Conservation (phyloP, 2,888 invertebrate genomes). For the Dascillus cervinus region DNA sequence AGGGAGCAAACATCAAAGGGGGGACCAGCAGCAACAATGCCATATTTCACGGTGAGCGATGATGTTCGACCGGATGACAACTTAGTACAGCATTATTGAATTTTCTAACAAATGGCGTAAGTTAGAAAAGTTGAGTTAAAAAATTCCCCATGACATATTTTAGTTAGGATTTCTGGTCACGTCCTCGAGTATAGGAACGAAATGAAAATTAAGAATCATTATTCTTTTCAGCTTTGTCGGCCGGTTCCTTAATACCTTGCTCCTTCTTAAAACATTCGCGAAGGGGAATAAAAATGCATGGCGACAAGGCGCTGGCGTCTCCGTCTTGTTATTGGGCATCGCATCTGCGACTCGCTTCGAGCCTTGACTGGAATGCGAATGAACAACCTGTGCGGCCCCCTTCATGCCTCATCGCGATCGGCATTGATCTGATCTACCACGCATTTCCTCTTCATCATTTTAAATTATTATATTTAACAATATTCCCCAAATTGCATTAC, state of each 20-base stretch:
- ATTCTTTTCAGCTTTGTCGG: constrained; percentile 45
- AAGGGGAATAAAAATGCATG: constrained; percentile 42
- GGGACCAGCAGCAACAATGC: constrained; percentile 24
- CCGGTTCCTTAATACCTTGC: constrained; percentile 41
- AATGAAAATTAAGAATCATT: constrained; percentile 47
- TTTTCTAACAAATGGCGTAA: constrained; percentile 43
- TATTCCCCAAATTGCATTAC: constrained; percentile 13
- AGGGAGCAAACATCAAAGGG: constrained; percentile 12
- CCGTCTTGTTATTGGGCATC: constrained; percentile 36
- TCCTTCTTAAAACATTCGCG: constrained; percentile 36
- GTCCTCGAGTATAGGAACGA: constrained; percentile 42
- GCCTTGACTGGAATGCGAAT: constrained; percentile 39
- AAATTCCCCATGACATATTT: constrained; percentile 41
- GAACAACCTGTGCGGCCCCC: constrained; percentile 32
- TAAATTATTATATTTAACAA: constrained; percentile 15
- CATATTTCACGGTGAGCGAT: constrained; percentile 42
- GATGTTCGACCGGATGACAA: constrained; percentile 41
- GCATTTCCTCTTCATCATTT: constrained; percentile 20
- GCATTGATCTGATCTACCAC: constrained; percentile 22
- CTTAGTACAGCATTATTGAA: constrained; percentile 43
- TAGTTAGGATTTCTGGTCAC: constrained; percentile 40
- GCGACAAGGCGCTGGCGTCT: constrained; percentile 36
- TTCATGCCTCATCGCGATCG: constrained; percentile 28
- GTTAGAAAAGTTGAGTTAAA: constrained; percentile 36
- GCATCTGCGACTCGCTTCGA: constrained; percentile 35